phyloP scores from a whole-genome alignment of 1,140 invertebrate species.

The Lepidostoma basale region DNA sequence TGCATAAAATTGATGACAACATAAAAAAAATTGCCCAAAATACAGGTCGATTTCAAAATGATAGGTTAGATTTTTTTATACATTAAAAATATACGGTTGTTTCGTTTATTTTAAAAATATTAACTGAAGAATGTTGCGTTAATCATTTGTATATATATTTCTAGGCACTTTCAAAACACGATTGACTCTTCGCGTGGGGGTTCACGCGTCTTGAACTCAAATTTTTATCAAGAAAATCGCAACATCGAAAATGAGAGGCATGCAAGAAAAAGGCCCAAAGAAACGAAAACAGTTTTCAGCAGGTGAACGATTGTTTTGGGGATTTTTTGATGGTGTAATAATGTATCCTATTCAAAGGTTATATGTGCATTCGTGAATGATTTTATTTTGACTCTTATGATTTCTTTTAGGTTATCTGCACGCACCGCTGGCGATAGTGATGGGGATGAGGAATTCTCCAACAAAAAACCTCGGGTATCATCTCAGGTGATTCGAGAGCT shows the following conservation, averaged over 20 bases:
- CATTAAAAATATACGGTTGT: neutral
- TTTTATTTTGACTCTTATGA: slow-evolving; percentile 2
- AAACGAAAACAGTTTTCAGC: slow-evolving; percentile 61
- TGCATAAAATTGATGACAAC: slow-evolving; percentile 60
- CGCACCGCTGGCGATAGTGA: slow-evolving; percentile 53
- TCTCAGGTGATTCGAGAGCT: slow-evolving; percentile 56
- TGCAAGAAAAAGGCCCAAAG: slow-evolving; percentile 55
- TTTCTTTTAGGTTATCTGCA: slow-evolving; percentile 51
- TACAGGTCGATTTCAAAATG: slow-evolving; percentile 54
- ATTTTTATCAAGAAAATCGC: slow-evolving; percentile 52
- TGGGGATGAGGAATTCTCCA: slow-evolving; percentile 54
- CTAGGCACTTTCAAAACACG: slow-evolving; percentile 42
- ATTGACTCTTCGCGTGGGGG: slow-evolving; percentile 52
- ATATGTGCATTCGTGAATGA: neutral
- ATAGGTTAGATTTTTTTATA: slow-evolving; percentile 53
- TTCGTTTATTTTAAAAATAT: neutral
- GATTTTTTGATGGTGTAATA: neutral
- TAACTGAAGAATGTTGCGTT: no score
- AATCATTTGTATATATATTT: slow-evolving; percentile 27
- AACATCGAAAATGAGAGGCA: slow-evolving; percentile 52
- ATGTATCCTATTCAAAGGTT: neutral
- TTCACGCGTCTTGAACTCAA: slow-evolving; percentile 47
- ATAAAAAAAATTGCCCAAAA: slow-evolving; percentile 60
- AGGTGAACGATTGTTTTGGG: slow-evolving; percentile 47
- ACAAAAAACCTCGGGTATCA: slow-evolving; percentile 52